Conservation (phyloP, 2,888 invertebrate genomes). For the Apodemia mormo region DNA sequence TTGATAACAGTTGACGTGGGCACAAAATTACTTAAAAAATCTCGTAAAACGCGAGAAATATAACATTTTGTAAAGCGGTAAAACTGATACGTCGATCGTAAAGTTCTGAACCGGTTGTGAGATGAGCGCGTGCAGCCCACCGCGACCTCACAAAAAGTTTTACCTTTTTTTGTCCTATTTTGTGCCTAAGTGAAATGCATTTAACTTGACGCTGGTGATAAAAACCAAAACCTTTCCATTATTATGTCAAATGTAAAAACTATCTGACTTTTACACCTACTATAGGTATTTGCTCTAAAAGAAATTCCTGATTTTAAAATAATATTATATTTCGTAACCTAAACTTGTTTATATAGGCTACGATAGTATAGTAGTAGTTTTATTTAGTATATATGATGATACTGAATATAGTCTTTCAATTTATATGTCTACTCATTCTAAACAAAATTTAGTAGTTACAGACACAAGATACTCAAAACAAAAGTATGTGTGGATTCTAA, state of each 20-base stretch:
- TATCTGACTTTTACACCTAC: background rate
- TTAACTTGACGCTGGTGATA: background rate
- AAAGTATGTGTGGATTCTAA: too few relatives aligned
- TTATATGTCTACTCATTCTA: background rate
- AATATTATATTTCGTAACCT: background rate
- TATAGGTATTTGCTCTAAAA: background rate
- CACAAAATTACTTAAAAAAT: conserved; percentile 47
- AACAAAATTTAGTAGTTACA: too few relatives aligned
- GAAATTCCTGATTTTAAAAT: background rate
- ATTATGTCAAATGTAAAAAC: background rate
- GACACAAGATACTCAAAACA: too few relatives aligned
- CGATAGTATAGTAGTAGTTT: background rate
- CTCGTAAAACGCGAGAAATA: conserved; percentile 80
- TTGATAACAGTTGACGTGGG: conserved; percentile 17
- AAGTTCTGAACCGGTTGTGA: conserved; percentile 74
- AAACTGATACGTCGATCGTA: conserved; percentile 80
- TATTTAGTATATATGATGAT: too few relatives aligned
- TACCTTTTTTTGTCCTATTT: conserved; percentile 17
- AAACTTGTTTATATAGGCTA: background rate
- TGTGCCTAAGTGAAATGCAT: conserved; percentile 16
- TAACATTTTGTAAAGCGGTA: conserved; percentile 79
- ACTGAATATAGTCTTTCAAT: too few relatives aligned
- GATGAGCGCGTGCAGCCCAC: conserved; percentile 74
- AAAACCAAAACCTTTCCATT: conserved; percentile 2
- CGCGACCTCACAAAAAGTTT: conserved; percentile 80